Evolutionary conservation across 2,888 invertebrate species (phyloP), one percentile per base, ranked within the genome.

Genomic region (Cephus rjabovi): DNA sequence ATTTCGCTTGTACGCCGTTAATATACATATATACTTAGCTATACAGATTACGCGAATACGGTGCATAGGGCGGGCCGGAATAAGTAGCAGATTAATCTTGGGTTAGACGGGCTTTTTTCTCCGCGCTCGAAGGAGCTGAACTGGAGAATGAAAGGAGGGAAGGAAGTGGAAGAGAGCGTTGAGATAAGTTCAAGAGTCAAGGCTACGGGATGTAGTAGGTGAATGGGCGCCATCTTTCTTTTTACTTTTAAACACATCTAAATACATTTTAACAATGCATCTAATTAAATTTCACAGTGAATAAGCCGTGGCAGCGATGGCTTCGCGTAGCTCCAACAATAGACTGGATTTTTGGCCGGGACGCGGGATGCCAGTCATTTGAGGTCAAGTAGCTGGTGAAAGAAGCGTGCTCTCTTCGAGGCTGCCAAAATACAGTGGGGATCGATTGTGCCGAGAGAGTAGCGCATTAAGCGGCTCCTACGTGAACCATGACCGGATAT

Each of bases 111-210:
- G 73, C 69, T 73, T 69, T 78, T 79, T 83, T 80, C 83, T 79
- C 73, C 34, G 37, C 30, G 30, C 37, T 71, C 70, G 23, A 31
- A 73, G 56, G 71, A 82, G 83, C 83, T 79, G 84, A 84, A 83
- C 83, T 79, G 82, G 79, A 80, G 84, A 85, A 80, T 77, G 81
- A 82, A 73, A 81, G 79, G 76, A 80, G 80, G 81, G 81, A 78
- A 78, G 81, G 85, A 84, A 83, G 84, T 82, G 80, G 79, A 31
- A 76, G 76, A 56, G 33, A 75, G 33, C 75, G 31, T 71, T 3
- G 34, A 11, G 74, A 76, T 71, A 37, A 79, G 73, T 73, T 74
- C 69, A n/a, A 76, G 68, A 76, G 74, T 79, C 75, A 70, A 56
- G 56, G 23, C 23, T 56, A 9, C 23, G 2, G 23, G 23, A 56